Evolutionary conservation across 1,140 invertebrate genomes (phyloP).

Genomic region (Cotesia vestalis): DNA sequence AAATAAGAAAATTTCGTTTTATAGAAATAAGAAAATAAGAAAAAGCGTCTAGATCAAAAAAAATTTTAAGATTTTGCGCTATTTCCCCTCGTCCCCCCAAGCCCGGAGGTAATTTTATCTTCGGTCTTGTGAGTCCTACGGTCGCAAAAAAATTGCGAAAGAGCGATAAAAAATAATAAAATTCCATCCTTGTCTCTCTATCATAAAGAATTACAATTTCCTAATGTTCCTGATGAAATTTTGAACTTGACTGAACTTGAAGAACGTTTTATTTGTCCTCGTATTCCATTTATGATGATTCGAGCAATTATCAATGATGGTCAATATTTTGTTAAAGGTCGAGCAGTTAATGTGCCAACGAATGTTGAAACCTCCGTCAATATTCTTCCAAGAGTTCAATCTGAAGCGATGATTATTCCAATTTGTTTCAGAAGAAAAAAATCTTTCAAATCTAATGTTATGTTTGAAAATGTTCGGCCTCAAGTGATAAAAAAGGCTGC

Average conservation of each 20-base stretch:
- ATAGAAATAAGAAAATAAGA: too few relatives aligned
- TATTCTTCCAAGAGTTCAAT: slow-evolving; percentile 10
- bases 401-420: background rate
- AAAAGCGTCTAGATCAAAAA: too few relatives aligned
- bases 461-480: background rate
- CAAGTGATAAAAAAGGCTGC: background rate
- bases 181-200: background rate
- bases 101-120: too few relatives aligned
- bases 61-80: too few relatives aligned
- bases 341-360: background rate
- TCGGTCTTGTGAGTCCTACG: too few relatives aligned
- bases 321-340: background rate
- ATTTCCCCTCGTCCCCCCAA: too few relatives aligned
- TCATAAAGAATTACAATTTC: background rate
- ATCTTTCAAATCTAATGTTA: background rate
- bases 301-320: background rate
- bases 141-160: too few relatives aligned
- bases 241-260: background rate
- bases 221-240: background rate
- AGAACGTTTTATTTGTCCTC: background rate
- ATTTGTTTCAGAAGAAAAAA: background rate
- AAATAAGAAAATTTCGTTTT: too few relatives aligned
- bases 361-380: background rate
- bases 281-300: background rate
- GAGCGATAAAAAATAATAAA: background rate